These are phyloP conservation scores for Paradisaea rubra DNA, from an alignment of 2,113 vertebrate genomes.

Conservation along the genomic window DNA sequence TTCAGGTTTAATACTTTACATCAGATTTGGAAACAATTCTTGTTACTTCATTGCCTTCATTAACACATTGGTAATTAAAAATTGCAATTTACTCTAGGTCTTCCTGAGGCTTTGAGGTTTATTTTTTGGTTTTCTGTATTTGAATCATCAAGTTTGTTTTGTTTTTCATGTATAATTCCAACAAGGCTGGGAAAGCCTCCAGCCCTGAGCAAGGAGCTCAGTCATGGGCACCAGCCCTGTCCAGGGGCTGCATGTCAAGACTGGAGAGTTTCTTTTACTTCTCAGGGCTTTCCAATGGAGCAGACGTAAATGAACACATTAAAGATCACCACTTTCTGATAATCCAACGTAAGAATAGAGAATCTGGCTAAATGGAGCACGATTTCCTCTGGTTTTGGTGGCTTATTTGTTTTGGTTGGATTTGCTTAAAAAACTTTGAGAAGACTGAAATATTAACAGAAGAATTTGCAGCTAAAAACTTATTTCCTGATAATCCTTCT, in stretches of 20 bases:
- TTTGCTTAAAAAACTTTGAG: background rate
- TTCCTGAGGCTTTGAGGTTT: background rate
- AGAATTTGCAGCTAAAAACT: background rate
- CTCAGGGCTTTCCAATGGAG: background rate
- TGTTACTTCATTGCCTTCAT: constrained; percentile 7
- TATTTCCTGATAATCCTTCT: background rate
- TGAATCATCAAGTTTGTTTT: background rate
- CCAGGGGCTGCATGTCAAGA: background rate
- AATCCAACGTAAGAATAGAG: accelerated
- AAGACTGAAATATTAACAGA: background rate
- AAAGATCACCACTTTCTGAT: background rate
- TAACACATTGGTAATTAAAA: constrained; percentile 26
- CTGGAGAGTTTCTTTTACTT: background rate
- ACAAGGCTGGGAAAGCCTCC: background rate
- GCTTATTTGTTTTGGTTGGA: background rate
- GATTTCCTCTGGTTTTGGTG: background rate
- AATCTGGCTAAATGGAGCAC: background rate
- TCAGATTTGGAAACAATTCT: background rate
- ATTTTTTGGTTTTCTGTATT: background rate
- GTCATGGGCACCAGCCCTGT: background rate
- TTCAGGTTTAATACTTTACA: background rate
- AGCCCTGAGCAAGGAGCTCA: background rate
- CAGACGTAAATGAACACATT: background rate
- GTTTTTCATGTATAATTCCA: background rate
- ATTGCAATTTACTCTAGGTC: background rate